phyloP scores from a whole-genome alignment of 2,797 vertebrate genomes.

The Ispidina picta region DNA sequence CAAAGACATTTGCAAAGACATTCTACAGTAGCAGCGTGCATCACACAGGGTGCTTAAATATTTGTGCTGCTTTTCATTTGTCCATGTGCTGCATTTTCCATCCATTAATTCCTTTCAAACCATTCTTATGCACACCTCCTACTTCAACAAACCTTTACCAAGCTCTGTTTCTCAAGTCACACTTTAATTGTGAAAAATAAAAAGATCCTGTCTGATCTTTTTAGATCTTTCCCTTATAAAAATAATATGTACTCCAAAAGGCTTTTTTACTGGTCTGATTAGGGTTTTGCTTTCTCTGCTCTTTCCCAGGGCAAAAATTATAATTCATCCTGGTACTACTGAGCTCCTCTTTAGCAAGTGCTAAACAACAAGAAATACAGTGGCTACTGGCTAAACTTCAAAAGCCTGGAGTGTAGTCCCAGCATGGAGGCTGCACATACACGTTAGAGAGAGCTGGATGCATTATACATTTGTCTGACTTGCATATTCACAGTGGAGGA shows the following conservation, averaged over 20 bases:
- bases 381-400: conserved; percentile 54
- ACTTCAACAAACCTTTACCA: neutral
- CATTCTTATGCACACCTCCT: rapidly evolving
- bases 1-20: neutral
- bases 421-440: conserved; percentile 24
- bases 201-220: neutral
- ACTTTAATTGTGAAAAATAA: neutral
- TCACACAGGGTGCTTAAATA: neutral
- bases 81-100: neutral
- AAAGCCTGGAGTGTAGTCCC: conserved; percentile 19
- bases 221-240: neutral
- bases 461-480: neutral
- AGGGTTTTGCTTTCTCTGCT: conserved; percentile 24
- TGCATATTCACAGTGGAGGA: conserved; percentile 16
- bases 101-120: neutral
- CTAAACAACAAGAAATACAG: conserved; percentile 42
- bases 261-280: conserved; percentile 9
- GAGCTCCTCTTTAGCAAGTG: conserved; percentile 14
- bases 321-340: conserved; percentile 7
- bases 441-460: neutral
- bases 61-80: neutral
- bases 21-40: neutral
- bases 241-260: neutral
- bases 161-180: neutral
- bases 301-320: conserved; percentile 54